Percentiles rank a stretch among this genome's conserved stretches.
phyloP scores from a whole-genome alignment of 2,888 invertebrate species.

The Ophonus ardosiacus region DNA sequence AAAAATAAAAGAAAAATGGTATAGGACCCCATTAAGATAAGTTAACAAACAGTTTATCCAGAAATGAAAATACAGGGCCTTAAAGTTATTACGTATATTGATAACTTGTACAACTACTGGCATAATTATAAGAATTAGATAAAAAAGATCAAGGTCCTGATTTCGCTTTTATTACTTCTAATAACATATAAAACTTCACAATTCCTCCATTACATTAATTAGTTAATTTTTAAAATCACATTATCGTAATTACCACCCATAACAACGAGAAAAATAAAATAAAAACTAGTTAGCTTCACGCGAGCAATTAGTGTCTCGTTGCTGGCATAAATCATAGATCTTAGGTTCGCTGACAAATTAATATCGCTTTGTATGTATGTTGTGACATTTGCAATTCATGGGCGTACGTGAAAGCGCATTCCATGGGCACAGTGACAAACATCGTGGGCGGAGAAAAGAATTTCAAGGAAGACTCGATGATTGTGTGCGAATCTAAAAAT shows the following conservation, averaged over 20 bases:
- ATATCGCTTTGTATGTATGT: conserved; percentile 42
- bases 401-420: conserved; percentile 60
- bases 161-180: conserved; percentile 52
- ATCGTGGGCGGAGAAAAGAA: conserved; percentile 32
- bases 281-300: conserved; percentile 16
- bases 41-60: no score
- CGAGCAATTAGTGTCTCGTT: conserved; percentile 27
- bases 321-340: conserved; percentile 41
- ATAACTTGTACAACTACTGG: background rate
- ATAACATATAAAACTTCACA: conserved; percentile 50
- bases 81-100: no score
- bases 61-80: no score
- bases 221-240: conserved; percentile 48
- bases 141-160: conserved; percentile 60
- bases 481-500: conserved; percentile 27
- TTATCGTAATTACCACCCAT: conserved; percentile 9
- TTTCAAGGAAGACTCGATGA: conserved; percentile 49
- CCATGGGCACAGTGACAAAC: conserved; percentile 43
- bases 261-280: conserved; percentile 12
- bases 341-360: conserved; percentile 31
- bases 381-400: conserved; percentile 54
- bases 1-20: no score
- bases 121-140: conserved; percentile 27
- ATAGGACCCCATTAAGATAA: no score
- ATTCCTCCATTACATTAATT: conserved; percentile 59